Conservation (phyloP, 2,113 vertebrate species). For the Platichthys stellatus region DNA sequence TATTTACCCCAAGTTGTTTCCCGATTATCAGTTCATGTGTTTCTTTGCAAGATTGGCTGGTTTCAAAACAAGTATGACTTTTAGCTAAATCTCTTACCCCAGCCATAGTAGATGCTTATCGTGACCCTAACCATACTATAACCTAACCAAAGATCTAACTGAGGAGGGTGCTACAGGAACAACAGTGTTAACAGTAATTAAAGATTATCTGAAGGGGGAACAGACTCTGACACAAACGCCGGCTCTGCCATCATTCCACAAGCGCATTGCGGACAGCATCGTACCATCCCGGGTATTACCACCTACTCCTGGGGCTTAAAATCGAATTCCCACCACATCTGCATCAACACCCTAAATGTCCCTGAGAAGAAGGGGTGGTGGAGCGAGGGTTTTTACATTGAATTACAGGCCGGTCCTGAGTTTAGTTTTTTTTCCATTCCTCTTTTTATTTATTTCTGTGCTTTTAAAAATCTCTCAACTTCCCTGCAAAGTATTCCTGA, state of each 20-base stretch:
- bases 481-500: constrained; percentile 13
- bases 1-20: not conserved
- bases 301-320: not conserved
- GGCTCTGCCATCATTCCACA: not conserved
- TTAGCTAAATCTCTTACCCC: too few species aligned
- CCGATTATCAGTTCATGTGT: not conserved
- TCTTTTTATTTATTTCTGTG: not conserved
- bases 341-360: constrained; percentile 8
- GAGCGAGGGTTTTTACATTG: not conserved
- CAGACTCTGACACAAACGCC: not conserved
- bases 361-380: not conserved
- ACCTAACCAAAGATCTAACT: not conserved
- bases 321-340: not conserved
- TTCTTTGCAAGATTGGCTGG: not conserved
- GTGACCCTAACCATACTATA: too few species aligned
- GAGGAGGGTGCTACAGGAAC: not conserved
- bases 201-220: not conserved
- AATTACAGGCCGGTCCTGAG: constrained; percentile 73
- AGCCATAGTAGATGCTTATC: too few species aligned
- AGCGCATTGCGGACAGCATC: not conserved
- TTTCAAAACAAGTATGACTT: too few species aligned
- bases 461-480: constrained; percentile 21
- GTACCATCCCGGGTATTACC: not conserved
- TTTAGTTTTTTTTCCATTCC: not conserved
- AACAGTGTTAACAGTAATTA: not conserved